phyloP scores from a whole-genome alignment of 2,888 invertebrate species.

The Melieria crassipennis region DNA sequence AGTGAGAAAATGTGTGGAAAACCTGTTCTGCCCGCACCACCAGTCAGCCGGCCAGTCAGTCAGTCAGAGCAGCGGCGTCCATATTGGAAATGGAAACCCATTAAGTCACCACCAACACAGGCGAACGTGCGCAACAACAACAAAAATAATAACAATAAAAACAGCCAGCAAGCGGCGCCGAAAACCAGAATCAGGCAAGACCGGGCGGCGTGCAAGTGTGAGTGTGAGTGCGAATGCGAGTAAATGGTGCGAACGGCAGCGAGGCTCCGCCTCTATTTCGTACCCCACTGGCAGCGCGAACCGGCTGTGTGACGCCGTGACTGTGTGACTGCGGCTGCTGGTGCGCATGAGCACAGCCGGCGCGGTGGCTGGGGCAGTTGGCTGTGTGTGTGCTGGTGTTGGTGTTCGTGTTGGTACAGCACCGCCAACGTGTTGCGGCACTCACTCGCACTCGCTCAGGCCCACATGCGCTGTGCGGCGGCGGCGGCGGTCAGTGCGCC shows the following conservation, averaged over 20 bases:
- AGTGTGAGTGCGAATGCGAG: neutral
- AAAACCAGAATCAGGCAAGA: no score
- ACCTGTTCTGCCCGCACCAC: slow-evolving; percentile 22
- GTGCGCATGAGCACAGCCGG: no score
- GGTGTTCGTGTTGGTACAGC: neutral
- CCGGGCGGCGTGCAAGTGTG: no score
- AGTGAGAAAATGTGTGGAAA: neutral
- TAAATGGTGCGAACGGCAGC: slow-evolving; percentile 44
- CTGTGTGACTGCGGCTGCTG: slow-evolving; percentile 27
- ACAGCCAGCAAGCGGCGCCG: neutral
- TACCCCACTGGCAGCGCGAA: slow-evolving; percentile 17
- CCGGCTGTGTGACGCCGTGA: neutral
- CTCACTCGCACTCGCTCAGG: slow-evolving; percentile 7
- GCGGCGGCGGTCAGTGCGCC: neutral
- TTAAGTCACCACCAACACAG: no score
- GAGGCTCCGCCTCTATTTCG: slow-evolving; percentile 51
- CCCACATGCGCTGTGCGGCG: slow-evolving; percentile 2
- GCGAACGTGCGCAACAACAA: neutral
- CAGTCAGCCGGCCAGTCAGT: neutral
- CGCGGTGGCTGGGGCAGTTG: no score
- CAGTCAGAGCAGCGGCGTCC: slow-evolving; percentile 30
- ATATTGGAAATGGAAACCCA: slow-evolving; percentile 36
- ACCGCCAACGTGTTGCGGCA: neutral
- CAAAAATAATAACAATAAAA: slow-evolving; percentile 9
- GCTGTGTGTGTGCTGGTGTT: neutral